Evolutionary conservation across 2,888 invertebrate species (phyloP), one percentile per base, ranked within the genome.

Genomic region (Allophyes oxyacanthae): DNA sequence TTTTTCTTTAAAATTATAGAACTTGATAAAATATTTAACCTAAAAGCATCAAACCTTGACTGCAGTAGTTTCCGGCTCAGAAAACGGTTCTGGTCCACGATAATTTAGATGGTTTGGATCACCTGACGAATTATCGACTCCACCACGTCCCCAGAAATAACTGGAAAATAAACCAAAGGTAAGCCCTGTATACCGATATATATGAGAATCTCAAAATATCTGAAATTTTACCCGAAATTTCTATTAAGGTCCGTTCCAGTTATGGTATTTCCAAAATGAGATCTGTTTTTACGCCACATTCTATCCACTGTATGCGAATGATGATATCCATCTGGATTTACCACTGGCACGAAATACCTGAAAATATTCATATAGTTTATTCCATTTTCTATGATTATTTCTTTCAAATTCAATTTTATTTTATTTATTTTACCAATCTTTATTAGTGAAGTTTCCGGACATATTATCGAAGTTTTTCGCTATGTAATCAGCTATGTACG

Each of bases 241-340:
- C 98, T 95, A 82, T 98, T 98, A 0, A 98, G 94, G 87, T 98
- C 98, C 0, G 96, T 96, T 7, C 98, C 98, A 6, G 79, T 80
- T 71, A 97, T 96, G 0, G 62, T 71, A 34, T 78, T 85, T n/a
- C 95, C 95, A 52, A 94, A 89, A 1, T 85, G 75, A 15, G 89
- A 80, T 61, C 97, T 94, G 77, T 96, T 97, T 81, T 97, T 97
- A 20, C 97, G 94, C 98, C 98, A 98, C 82, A 98, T 90, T 20
- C 98, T 95, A 80, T 98, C 97, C 10, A 89, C 91, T 0, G 94
- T 95, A 82, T 97, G 97, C 0, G 97, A 95, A 83, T 97, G 96
- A 78, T 97, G 96, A 85, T 98, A 99, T 3, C 98, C 98, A 83
- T 98, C 97, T 14, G 98, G 98, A 89, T 98, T 97, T 28, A 96